Evolutionary conservation across 2,797 vertebrate species (phyloP), one percentile per base, ranked within the genome.

Genomic region (Pangasius djambal): DNA sequence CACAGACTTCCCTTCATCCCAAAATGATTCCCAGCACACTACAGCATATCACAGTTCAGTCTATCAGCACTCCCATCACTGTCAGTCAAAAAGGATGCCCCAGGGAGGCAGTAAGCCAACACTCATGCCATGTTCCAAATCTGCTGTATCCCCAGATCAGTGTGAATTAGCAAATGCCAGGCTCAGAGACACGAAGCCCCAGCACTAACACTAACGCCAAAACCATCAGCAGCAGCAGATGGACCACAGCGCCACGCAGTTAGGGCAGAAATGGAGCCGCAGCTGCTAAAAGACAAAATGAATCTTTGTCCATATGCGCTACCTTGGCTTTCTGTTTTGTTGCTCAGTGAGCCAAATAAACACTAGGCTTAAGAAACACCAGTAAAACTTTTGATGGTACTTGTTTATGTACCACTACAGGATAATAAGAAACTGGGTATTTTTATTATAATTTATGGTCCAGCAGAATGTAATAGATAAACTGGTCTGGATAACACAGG

Each of bases 281-380:
- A 95, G 94, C 95, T 96, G 95, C 92, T 94, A 91, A 91, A 93
- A 94, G 94, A 94, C 94, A 95, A 94, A 96, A 93, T 94, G 94
- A 95, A 96, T 96, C 93, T 95, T 93, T 77, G 91, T 94, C 95
- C 95, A 95, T 95, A 95, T 95, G 95, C 91, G 94, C 90, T 91
- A 89, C 91, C 90, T 92, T 93, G 92, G 93, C 93, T 90, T 93
- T 92, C 91, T 91, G 90, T 92, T 93, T 92, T 50, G 40, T 70
- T 85, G 44, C 28, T 85, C 63, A 85, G 20, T 31, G 61, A 67
- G 40, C 44, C 9, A n/a, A 85, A 5, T 15, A 83, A 44, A 20
- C 22, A 77, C 4, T 57, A 37, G n/a, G 16, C 13, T 52, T 31
- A 50, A 57, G 75, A 25, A 40, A 59, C 78, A 81, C 31, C 79